Evolutionary conservation across 1,140 invertebrate genomes (phyloP).

Genomic region (Sogatella furcifera): DNA sequence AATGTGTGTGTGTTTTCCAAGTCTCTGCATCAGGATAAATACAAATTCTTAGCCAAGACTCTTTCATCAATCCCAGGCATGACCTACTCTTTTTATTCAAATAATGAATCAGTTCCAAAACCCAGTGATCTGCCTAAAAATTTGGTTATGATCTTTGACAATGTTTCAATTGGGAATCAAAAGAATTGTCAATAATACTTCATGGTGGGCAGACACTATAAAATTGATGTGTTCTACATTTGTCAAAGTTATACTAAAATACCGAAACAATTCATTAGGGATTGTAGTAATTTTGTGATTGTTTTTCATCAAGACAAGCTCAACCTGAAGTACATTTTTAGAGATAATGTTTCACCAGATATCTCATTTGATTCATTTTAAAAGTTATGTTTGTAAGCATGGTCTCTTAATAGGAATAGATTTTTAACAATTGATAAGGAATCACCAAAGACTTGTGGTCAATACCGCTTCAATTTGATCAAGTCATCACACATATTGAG

Average conservation of each 20-base stretch:
- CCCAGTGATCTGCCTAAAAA: constrained; percentile 20
- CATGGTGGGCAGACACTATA: constrained; percentile 30
- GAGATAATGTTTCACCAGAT: constrained; percentile 28
- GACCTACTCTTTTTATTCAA: constrained; percentile 3
- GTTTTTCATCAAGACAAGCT: constrained; percentile 32
- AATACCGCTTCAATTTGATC: constrained; percentile 3
- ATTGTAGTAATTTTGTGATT: constrained; percentile 32
- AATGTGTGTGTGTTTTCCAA: constrained; percentile 34
- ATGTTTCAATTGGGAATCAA: constrained; percentile 23
- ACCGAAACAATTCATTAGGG: constrained; percentile 31
- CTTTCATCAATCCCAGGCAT: constrained; percentile 23
- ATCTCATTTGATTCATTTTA: constrained; percentile 5
- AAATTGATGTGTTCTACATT: constrained; percentile 33
- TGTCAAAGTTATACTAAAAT: constrained; percentile 31
- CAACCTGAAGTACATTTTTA: constrained; percentile 32
- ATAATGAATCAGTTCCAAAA: constrained; percentile 10
- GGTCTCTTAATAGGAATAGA: constrained; percentile 29
- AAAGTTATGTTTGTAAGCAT: constrained; percentile 17
- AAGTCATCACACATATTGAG: background rate
- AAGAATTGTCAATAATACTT: constrained; percentile 24
- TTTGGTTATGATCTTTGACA: constrained; percentile 33
- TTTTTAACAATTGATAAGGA: constrained; percentile 31
- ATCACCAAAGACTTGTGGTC: constrained; percentile 30
- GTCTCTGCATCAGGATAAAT: constrained; percentile 30
- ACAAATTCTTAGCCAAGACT: constrained; percentile 25